Base-by-base conservation (phyloP, 2,113 vertebrate genomes). In the Chamaetylas fuelleborni region DNA sequence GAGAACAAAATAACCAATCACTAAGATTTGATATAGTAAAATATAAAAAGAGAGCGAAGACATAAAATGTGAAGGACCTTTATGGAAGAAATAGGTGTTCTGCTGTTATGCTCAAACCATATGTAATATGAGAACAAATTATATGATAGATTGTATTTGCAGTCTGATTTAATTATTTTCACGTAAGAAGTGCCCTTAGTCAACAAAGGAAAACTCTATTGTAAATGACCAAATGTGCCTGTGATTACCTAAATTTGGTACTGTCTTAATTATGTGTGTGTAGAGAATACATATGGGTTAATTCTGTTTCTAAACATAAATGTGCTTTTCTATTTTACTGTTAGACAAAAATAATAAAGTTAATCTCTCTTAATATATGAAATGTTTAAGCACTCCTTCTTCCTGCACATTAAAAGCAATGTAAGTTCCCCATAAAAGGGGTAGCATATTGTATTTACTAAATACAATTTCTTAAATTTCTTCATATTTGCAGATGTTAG, bases 1-100 rank as follows among this genome's bases (percentile, higher is more conserved):
- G 85, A 92, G 86, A 97, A 86, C 88, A 95, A 95, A 88, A 70
- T 91, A 82, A 78, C 88, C 56, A 70, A 84, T 90, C 53, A 65
- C 83, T 65, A 16, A 79, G 64, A 19, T 95, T 94, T 94, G 95
- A 91, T 84, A 66, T 65, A 89, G 18, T 66, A 84, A 95, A 96
- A 91, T 92, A 90, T 65, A 94, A 92, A 94, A 88, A 34, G 36
- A 76, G 67, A 74, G 19, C 2, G 5, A 45, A 86, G 48, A 57
- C 60, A 69, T 86, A 89, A 85, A 94, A 84, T 6, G n/a, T 2
- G 6, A 86, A 84, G 33, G 67, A 66, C 18, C 53, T 90, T 70
- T 88, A 26, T 71, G 62, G 85, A 81, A 69, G 67, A 76, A 94
- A 81, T 57, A 64, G 24, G 10, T 93, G 48, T 81, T 92, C 45